Base-by-base conservation (phyloP, 1,140 invertebrate genomes). In the Hycleus cichorii region DNA sequence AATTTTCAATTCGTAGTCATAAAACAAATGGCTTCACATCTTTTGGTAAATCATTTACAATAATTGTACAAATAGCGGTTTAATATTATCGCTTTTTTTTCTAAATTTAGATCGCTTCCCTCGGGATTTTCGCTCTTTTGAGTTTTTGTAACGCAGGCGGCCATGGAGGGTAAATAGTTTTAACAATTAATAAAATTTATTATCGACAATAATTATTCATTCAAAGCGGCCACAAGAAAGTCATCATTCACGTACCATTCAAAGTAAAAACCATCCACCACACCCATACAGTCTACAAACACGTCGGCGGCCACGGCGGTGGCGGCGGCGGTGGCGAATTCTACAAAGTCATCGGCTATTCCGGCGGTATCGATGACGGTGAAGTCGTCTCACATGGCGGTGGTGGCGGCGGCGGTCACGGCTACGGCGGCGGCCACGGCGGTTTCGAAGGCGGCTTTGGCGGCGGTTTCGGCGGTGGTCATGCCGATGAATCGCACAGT, bases 211-310 rank as follows among this genome's bases (percentile, higher is more conserved):
- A 6, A 42, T 8, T 42, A 42, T 32, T 32, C 32, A 5, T 32
- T 32, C 1, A 18, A 18, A 32, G 74, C 43, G 56, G 60, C 57
- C 79, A 82, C 67, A 81, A 81, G 69, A 80, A 81, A 64, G 76
- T 82, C 46, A 75, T 82, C 57, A 81, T 82, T 65, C 81, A 82
- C 67, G 80, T 82, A 3, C 80, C 81, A 2, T 69, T 78, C 62
- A 80, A 78, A 64, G 78, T 82, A 44, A 81, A 82, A 51, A 76
- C 78, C 53, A 78, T 81, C 60, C 80, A 81, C 58, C 80, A 82
- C 65, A 81, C 79, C 38, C 80, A 81, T 66, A 82, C 81, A 4
- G 76, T 82, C 38, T 78, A 79, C 56, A 81, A 81, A 58, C 80
- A 81, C 61, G 72, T 81, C 27, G 68, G 66, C 11, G 65, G 65